Evolutionary conservation across 2,113 vertebrate genomes (phyloP), one percentile per base, ranked within the genome.

Genomic region (Galemys pyrenaicus): DNA sequence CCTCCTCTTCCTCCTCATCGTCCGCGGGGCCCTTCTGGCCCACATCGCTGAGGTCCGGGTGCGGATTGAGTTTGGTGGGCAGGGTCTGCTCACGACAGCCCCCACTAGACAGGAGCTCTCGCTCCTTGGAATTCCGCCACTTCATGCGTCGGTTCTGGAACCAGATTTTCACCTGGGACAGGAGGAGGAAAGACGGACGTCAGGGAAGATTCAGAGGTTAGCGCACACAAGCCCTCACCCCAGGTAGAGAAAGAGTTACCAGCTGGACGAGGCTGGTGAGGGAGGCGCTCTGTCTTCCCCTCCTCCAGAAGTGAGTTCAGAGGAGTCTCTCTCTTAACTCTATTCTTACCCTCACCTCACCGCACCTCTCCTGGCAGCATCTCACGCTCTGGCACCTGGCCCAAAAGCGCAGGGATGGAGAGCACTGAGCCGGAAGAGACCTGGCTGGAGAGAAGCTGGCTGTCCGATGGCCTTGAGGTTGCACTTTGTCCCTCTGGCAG

Each of bases 61-160:
- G 99, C 22, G 99, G 99, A 90, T 99, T 99, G 97, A 99, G 99
- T 93, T 99, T 99, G 89, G 99, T 99, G 94, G 99, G 99, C 2
- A 99, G 98, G 9, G 99, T 99, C 98, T 99, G 99, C 83, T 99
- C 99, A 17, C 99, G 98, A 97, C 99, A 99, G 77, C 99, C 99
- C 0, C 99, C 99, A 0, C 99, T 99, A 0, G 99, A 99, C 81
- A 99, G 98, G 24, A 99, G 99, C 96, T 99, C 99, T n/a, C 99
- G 97, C 92, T 99, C 99, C 94, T 99, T 99, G 62, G 99, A 99
- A 97, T 99, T 99, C 56, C 99, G 98, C 99, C 99, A 99, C 87
- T 99, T 99, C 99, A 99, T 99, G 94, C 99, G 98, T 80, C 99
- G 98, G 97, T 99, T 99, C 96, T 99, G 99, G 97, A 99, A 99